phyloP scores from a whole-genome alignment of 2,113 vertebrate species.

The Chloropsis hardwickii region DNA sequence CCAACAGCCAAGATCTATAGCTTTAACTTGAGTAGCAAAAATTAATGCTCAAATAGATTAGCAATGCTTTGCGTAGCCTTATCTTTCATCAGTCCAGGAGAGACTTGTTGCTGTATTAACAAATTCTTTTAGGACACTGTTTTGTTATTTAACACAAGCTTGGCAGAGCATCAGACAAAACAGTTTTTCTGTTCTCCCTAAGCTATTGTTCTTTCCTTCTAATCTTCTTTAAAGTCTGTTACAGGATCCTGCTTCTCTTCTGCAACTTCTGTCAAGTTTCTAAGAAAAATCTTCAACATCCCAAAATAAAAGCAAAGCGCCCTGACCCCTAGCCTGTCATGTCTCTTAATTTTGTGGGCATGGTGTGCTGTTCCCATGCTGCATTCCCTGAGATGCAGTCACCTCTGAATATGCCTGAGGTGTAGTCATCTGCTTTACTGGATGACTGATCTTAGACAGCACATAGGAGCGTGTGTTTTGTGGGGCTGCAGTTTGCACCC shows the following conservation, averaged over 20 bases:
- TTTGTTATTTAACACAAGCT: constrained; percentile 18
- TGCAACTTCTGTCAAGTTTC: background rate
- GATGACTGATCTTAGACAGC: background rate
- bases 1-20: background rate
- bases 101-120: background rate
- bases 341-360: background rate
- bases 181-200: background rate
- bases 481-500: background rate
- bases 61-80: background rate
- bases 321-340: background rate
- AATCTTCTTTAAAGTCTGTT: background rate
- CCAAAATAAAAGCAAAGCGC: background rate
- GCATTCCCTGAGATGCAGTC: background rate
- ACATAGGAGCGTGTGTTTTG: background rate
- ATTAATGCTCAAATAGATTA: background rate
- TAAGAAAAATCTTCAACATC: background rate
- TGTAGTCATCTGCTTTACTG: background rate
- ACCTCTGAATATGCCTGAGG: background rate
- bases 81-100: constrained; percentile 1
- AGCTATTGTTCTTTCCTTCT: constrained; percentile 13
- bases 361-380: background rate
- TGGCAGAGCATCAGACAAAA: constrained; percentile 37
- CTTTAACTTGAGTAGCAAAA: background rate
- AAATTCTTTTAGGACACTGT: background rate
- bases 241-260: background rate